These are phyloP conservation scores for Myodes glareolus DNA, from an alignment of 2,113 vertebrate species.

Conservation along the genomic window DNA sequence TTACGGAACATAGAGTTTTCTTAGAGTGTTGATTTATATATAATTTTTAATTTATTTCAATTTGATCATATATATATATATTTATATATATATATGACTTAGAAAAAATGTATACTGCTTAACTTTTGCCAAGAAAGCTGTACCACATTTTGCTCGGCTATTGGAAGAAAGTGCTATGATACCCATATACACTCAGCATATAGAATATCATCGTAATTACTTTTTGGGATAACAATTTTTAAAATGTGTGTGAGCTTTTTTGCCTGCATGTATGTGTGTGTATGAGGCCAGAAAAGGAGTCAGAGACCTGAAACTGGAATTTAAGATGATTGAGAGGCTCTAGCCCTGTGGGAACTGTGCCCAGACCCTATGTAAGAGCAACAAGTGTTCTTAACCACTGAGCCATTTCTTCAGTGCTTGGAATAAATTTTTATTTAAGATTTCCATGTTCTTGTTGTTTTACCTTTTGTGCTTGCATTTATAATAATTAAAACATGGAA, in stretches of 20 bases:
- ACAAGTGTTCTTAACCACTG: neutral
- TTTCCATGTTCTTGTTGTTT: conserved; percentile 11
- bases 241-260: neutral
- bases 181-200: neutral
- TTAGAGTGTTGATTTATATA: conserved; percentile 7
- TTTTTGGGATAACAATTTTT: neutral
- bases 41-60: conserved; percentile 36
- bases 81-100: neutral
- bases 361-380: neutral
- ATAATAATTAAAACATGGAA: conserved; percentile 10
- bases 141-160: neutral
- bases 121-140: conserved; percentile 24
- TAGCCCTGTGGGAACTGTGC: neutral
- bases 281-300: neutral
- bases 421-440: conserved; percentile 39
- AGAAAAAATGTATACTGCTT: conserved; percentile 9
- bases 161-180: neutral
- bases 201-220: neutral
- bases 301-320: neutral
- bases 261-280: neutral
- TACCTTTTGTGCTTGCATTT: conserved; percentile 25
- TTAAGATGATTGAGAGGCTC: neutral
- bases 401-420: neutral
- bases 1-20: neutral
- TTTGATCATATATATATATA: neutral